Base-by-base conservation (phyloP, 2,113 vertebrate species). In the Ceyx cyanopectus region DNA sequence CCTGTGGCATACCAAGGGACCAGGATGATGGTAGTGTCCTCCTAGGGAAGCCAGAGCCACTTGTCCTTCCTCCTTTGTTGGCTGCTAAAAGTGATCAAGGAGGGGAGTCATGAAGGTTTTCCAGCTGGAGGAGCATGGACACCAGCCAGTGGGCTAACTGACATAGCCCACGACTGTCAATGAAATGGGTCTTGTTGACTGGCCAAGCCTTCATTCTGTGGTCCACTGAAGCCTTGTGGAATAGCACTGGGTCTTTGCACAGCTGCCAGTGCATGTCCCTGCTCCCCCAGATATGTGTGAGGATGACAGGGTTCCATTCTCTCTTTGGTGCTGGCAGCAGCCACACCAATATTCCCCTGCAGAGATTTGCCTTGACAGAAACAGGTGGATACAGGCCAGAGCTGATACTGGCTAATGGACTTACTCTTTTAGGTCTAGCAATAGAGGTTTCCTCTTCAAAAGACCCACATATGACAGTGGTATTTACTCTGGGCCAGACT, bases 331-430 rank as follows among this genome's bases (percentile, higher is more conserved):
- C 74, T 80, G 82, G 14, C 45, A 15, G 29, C 62, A 78, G 3
- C 20, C 23, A 22, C 61, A 4, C 30, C 0, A 3, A 7, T 41
- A 8, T 0, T 1, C 8, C 23, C 17, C 0, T 0, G 54, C 15
- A 77, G 58, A 79, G 76, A 19, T 41, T 18, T 66, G 23, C n/a
- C 37, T 69, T 67, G 46, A 41, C 11, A 18, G 54, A 50, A 82
- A 45, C 53, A 60, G 69, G 53, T 5, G 79, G 32, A 20, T 58
- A 21, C 9, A 7, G 48, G 37, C 58, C n/a, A 68, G 78, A 19
- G 56, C 48, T 67, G 65, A 1, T 34, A 5, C 16, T 3, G 1
- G 45, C 2, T 61, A 4, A 54, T 2, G 24, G 68, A 60, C 27
- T 58, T 27, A 7, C 45, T 76, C 37, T 68, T 34, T 78, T 51